Evolutionary conservation across 2,797 vertebrate genomes (phyloP), one percentile per base, ranked within the genome.

Genomic region (Lophius americanus): DNA sequence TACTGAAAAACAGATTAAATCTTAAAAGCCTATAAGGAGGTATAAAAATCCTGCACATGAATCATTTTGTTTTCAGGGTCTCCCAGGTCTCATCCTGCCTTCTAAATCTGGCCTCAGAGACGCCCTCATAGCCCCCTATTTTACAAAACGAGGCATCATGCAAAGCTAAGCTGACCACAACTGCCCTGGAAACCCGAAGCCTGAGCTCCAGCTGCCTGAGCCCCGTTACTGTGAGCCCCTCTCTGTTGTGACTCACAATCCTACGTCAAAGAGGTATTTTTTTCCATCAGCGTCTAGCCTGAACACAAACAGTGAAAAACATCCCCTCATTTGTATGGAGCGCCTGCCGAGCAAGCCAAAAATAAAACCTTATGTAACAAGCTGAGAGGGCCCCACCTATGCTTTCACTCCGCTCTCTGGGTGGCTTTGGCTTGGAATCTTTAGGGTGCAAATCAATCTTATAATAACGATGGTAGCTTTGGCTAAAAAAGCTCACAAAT

Each of bases 401-500:
- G 72, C 63, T 62, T 72, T 57, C 68, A 64, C 71, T 48, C 68
- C 57, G 61, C 80, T 80, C 72, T 72, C 56, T 88, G 86, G 87
- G 84, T 84, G 87, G 84, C 64, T 90, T 74, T 78, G 79, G 76
- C 78, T 53, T 58, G 0, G 68, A 14, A 33, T 63, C 62, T 73
- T 43, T 4, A 54, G 61, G 69, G 67, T 68, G 64, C 56, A 74
- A 75, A 75, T 83, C 75, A 60, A 7, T 69, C 68, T 79, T 76
- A 79, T 85, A 84, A 84, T 82, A 79, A 86, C 85, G 82, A 84
- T 85, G 86, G 85, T 80, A 79, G 85, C 64, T 92, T 76, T 72
- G 87, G 85, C 86, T 84, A 88, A 93, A 93, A 92, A 89, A 94
- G 89, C 90, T 92, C 91, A 56, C 74, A 74, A 80, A 80, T 64